Percentiles rank a stretch among this genome's conserved stretches.
These are phyloP conservation scores for Lordiphosa stackelbergi DNA, from an alignment of 1,140 invertebrate genomes.

Conservation along the genomic window DNA sequence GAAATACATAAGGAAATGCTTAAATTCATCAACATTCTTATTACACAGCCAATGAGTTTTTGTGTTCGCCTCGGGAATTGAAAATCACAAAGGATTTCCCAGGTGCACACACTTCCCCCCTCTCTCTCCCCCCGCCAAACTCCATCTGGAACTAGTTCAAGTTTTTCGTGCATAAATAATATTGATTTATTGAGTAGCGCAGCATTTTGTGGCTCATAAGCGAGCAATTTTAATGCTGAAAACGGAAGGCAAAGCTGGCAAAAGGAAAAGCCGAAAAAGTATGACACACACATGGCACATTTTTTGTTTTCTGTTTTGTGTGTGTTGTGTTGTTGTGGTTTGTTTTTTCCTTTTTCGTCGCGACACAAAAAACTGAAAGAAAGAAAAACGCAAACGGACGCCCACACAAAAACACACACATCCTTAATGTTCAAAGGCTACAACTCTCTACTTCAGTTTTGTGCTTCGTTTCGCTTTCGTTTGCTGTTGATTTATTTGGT, in stretches of 20 bases:
- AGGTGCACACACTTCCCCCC: conserved; percentile 8
- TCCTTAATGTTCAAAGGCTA: conserved; percentile 46
- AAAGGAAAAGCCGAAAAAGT: conserved; percentile 32
- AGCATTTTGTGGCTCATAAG: conserved; percentile 70
- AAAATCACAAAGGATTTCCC: conserved; percentile 11
- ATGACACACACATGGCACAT: conserved; percentile 47
- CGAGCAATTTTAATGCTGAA: conserved; percentile 49
- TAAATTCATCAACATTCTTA: conserved; percentile 67
- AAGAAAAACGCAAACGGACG: conserved; percentile 31
- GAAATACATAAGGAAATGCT: conserved; percentile 53
- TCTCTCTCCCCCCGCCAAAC: neutral
- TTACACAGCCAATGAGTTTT: conserved; percentile 38
- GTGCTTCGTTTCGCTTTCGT: conserved; percentile 45
- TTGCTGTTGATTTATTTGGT: conserved; percentile 70
- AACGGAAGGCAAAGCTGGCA: conserved; percentile 14
- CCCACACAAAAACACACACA: conserved; percentile 26
- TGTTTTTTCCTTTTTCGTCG: conserved; percentile 16
- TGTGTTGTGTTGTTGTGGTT: neutral
- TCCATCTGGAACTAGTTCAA: conserved; percentile 54
- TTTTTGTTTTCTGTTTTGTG: conserved; percentile 20
- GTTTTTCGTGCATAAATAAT: conserved; percentile 68
- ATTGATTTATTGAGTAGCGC: conserved; percentile 68
- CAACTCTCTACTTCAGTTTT: conserved; percentile 13
- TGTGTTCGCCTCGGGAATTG: conserved; percentile 50
- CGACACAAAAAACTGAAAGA: conserved; percentile 23